phyloP scores from a whole-genome alignment of 2,797 vertebrate species.

The Micromesistius poutassou region DNA sequence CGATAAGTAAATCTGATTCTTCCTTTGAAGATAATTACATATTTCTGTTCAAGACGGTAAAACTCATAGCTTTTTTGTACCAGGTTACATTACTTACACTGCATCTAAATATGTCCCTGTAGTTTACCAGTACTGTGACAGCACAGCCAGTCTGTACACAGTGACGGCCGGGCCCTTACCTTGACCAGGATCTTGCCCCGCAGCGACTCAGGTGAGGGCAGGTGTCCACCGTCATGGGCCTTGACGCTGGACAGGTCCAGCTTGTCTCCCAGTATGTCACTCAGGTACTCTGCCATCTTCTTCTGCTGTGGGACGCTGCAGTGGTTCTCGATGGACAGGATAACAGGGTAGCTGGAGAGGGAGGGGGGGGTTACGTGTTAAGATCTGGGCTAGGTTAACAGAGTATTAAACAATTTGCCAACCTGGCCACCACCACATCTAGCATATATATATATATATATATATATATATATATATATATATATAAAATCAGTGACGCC shows the following conservation, averaged over 20 bases:
- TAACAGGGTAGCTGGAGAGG: conserved; percentile 85
- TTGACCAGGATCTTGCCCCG: conserved; percentile 95
- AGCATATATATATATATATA: too few species aligned
- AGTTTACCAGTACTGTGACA: background rate
- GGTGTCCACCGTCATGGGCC: conserved; percentile 68
- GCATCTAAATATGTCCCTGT: too few species aligned
- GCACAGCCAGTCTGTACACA: background rate
- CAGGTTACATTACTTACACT: too few species aligned
- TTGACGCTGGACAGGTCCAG: conserved; percentile 83
- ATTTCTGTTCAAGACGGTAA: background rate
- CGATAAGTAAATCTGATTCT: too few species aligned
- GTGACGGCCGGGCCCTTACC: conserved; percentile 62
- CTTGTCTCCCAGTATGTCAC: conserved; percentile 88
- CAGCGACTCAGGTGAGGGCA: conserved; percentile 89
- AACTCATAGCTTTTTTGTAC: background rate
- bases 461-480: too few species aligned
- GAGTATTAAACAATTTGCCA: background rate
- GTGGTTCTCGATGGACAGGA: conserved; percentile 97
- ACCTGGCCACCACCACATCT: background rate
- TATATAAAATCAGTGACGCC: too few species aligned
- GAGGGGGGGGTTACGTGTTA: background rate
- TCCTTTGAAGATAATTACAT: too few species aligned
- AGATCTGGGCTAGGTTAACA: background rate
- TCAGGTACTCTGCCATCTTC: conserved; percentile 95
- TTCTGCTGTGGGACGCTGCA: conserved; percentile 96